phyloP scores from a whole-genome alignment of 2,113 vertebrate genomes.

The Cnemophilus loriae region DNA sequence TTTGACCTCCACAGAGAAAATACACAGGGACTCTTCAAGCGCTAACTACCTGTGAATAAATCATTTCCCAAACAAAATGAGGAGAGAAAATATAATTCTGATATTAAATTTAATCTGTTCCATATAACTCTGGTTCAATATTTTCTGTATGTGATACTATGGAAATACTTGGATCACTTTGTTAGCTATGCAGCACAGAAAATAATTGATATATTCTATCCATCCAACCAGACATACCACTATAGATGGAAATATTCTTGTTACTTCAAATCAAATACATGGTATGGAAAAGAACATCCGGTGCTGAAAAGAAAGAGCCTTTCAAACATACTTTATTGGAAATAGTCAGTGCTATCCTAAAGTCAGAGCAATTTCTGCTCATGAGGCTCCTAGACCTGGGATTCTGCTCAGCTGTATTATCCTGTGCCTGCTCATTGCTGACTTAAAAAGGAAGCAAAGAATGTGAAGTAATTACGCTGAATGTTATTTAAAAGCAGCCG shows the following conservation, averaged over 20 bases:
- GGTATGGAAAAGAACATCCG: neutral
- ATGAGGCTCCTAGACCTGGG: neutral
- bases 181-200: neutral
- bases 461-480: neutral
- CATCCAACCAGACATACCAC: neutral
- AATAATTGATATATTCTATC: neutral
- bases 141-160: neutral
- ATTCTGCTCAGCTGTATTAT: neutral
- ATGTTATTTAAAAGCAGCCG: neutral
- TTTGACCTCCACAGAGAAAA: neutral
- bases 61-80: neutral
- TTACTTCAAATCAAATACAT: neutral
- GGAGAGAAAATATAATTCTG: neutral
- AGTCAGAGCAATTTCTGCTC: neutral
- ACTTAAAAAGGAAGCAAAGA: neutral
- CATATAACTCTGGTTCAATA: neutral
- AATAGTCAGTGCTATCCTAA: neutral
- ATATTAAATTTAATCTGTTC: neutral
- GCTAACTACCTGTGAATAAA: neutral
- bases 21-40: neutral
- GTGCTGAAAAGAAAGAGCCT: neutral
- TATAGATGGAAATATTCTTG: neutral
- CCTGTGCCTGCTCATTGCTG: neutral
- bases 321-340: neutral
- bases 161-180: neutral